phyloP scores from a whole-genome alignment of 2,113 vertebrate genomes.

The Hipposideros armiger region DNA sequence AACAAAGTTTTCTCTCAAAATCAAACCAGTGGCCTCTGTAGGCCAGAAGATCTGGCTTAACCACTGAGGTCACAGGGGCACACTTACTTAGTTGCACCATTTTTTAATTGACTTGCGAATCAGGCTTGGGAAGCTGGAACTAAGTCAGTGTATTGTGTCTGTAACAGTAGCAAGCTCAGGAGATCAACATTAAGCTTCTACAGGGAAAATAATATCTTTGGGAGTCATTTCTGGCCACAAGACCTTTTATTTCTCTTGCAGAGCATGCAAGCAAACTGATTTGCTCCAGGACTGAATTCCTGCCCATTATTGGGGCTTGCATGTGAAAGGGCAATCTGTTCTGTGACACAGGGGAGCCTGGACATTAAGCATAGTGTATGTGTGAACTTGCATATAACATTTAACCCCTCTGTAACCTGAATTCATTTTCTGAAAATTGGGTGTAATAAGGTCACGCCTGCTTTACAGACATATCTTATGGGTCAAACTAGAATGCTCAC shows the following conservation, averaged over 20 bases:
- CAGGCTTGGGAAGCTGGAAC: slow-evolving; percentile 66
- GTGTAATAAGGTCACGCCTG: not conserved
- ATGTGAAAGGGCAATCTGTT: not conserved
- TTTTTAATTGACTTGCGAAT: slow-evolving; percentile 72
- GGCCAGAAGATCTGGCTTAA: slow-evolving; percentile 77
- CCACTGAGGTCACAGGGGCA: slow-evolving; percentile 53
- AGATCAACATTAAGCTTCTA: not conserved
- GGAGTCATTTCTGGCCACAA: not conserved
- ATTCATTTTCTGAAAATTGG: not conserved
- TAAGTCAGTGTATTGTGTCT: slow-evolving; percentile 58
- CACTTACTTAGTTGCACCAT: slow-evolving; percentile 73
- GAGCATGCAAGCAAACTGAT: not conserved
- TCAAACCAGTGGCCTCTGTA: slow-evolving; percentile 24
- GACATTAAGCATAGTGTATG: not conserved
- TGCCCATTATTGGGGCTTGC: not conserved
- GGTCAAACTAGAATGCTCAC: not conserved
- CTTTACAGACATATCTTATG: not conserved
- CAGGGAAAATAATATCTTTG: not conserved
- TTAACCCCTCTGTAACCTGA: not conserved
- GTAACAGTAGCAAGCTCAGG: slow-evolving; percentile 51
- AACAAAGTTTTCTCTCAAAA: slow-evolving; percentile 72
- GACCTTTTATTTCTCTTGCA: not conserved
- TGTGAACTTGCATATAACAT: not conserved
- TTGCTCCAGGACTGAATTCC: not conserved
- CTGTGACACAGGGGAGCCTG: not conserved